Base-by-base conservation (phyloP, 2,113 vertebrate genomes). In the Athene noctua region DNA sequence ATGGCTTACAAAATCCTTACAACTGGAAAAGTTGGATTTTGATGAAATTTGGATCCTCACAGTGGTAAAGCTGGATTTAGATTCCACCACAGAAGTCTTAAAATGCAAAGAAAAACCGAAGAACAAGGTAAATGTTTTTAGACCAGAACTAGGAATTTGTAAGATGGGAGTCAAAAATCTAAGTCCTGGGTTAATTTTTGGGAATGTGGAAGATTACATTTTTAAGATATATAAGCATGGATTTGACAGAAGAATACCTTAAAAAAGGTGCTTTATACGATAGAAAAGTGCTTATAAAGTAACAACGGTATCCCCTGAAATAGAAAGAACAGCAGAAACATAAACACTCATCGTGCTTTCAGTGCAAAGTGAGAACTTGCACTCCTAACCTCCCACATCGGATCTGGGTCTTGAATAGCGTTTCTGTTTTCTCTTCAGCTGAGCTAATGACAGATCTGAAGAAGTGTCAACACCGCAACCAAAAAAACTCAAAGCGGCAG, bases 401-500 rank as follows among this genome's bases (percentile, higher is more conserved):
- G 90, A 59, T 65, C 66, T 86, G 68, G 34, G 63, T n/a, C 80
- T 36, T 94, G 85, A 96, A 88, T 40, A 17, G 15, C 0, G 4
- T 80, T 86, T 86, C 94, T 96, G 96, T 96, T 88, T 80, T 90
- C 91, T 59, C 78, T 82, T 87, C 81, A 66, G 92, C 91, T 36
- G 73, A 81, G 90, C 92, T 82, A 82, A 90, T 12, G 93, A 73
- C 85, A 70, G 74, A 87, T 51, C 91, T 59, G 68, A 54, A 59
- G 55, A 78, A 62, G 67, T 25, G 81, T 90, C 93, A 93, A 74
- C 95, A 83, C 34, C 13, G 21, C 74, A 20, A 73, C 78, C 5
- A 0, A 68, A 40, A 86, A 62, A 82, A 66, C 92, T 80, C 0
- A 1, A 71, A 86, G 81, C 10, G 16, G 22, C 90, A 92, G 86